These are phyloP conservation scores for Brachionichthys hirsutus DNA, from an alignment of 2,113 vertebrate species.

Conservation along the genomic window DNA sequence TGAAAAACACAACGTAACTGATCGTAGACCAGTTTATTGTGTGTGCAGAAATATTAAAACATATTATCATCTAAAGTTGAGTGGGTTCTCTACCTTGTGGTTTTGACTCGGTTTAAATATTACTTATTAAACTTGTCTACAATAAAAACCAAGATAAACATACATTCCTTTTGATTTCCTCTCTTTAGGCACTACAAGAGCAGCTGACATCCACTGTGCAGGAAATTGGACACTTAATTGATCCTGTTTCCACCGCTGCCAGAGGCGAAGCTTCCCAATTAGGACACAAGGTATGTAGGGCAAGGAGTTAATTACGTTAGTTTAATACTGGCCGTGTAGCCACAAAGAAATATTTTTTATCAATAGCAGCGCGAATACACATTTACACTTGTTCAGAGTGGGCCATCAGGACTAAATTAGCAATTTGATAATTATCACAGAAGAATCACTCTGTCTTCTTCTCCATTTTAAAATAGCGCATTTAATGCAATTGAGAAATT, in stretches of 20 bases:
- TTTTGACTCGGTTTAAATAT: background rate
- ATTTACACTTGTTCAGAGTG: background rate
- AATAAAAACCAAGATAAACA: conserved; percentile 29
- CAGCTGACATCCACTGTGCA: conserved; percentile 96
- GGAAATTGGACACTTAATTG: conserved; percentile 95
- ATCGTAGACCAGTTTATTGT: no score
- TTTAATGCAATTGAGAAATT: background rate
- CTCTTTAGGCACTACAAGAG: conserved; percentile 89
- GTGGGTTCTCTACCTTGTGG: no score
- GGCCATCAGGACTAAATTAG: background rate
- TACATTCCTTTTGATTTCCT: conserved; percentile 38
- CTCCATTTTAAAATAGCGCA: background rate
- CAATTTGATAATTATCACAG: conserved; percentile 1
- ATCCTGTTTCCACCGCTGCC: conserved; percentile 92
- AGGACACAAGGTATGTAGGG: conserved; percentile 89
- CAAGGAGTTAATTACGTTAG: conserved; percentile 51
- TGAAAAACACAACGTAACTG: no score
- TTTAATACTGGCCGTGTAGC: conserved; percentile 17
- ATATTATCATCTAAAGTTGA: no score
- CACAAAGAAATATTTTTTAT: conserved; percentile 18
- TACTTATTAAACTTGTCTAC: background rate
- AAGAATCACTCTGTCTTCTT: background rate
- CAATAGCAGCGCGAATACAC: background rate
- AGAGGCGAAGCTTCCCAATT: conserved; percentile 96
- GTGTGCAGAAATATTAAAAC: no score